phyloP scores from a whole-genome alignment of 53 echinoderm and acorn worm genomes.

The Echinarachnius parma region DNA sequence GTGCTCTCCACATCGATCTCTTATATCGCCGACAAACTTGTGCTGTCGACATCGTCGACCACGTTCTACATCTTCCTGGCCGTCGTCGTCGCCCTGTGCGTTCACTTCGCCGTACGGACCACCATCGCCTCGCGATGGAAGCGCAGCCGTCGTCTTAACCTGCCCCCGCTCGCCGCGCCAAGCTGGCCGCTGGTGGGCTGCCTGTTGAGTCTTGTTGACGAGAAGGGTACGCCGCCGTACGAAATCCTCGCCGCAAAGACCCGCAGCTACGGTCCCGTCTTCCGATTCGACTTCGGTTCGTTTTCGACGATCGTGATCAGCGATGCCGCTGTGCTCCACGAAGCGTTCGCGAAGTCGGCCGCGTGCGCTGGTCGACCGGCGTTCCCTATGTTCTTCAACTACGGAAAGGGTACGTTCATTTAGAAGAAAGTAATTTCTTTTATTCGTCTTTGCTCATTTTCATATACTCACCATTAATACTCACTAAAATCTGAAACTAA shows the following conservation, averaged over 20 bases:
- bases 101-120: not conserved
- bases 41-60: slow-evolving; percentile 2
- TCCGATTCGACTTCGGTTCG: slow-evolving; percentile 6
- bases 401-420: not conserved
- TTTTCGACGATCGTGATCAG: not conserved
- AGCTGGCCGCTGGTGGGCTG: slow-evolving; percentile 6
- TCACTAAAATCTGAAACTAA: no score
- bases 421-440: not conserved
- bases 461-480: not conserved
- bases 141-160: not conserved
- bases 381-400: slow-evolving; percentile 3
- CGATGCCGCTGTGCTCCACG: not conserved
- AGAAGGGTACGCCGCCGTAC: not conserved
- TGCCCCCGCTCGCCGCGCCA: not conserved
- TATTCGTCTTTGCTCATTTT: not conserved
- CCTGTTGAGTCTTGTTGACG: not conserved
- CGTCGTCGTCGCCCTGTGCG: not conserved
- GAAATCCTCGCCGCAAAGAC: not conserved
- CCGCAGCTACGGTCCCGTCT: not conserved
- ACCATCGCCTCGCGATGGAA: not conserved
- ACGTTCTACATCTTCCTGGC: not conserved
- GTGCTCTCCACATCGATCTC: not conserved
- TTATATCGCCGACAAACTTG: not conserved
- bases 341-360: not conserved
- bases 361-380: not conserved